Evolutionary conservation across 2,797 vertebrate species (phyloP).

Genomic region (Schizopygopsis pylzovi): DNA sequence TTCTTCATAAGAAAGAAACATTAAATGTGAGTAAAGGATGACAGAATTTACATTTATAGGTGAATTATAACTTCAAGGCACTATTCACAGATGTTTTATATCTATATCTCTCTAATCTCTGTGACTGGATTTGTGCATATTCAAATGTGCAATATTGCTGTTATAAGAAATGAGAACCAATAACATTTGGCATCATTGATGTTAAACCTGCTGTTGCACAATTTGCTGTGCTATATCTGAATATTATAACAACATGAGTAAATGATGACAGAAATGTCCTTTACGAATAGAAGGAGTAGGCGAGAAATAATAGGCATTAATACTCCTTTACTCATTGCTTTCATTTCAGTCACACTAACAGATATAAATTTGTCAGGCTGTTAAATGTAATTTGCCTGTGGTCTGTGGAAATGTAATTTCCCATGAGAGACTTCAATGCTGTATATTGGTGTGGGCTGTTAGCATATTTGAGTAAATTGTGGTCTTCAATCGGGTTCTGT

Average conservation of each 20-base stretch:
- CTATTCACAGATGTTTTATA: not conserved
- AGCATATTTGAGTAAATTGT: slow-evolving; percentile 9
- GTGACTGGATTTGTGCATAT: not conserved
- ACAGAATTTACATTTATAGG: not conserved
- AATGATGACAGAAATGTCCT: not conserved
- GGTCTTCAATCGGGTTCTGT: not conserved
- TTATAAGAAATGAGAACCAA: not conserved
- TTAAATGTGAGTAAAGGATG: not conserved
- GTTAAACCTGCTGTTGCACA: not conserved
- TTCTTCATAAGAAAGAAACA: not conserved
- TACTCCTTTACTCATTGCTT: slow-evolving; percentile 64
- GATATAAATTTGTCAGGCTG: slow-evolving; percentile 63
- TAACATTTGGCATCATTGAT: not conserved
- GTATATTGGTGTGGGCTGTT: slow-evolving; percentile 31
- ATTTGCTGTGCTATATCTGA: not conserved
- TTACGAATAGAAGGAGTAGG: slow-evolving; percentile 58
- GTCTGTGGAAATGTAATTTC: slow-evolving; percentile 57
- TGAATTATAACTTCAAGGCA: not conserved
- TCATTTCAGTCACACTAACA: slow-evolving; percentile 64
- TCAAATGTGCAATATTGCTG: not conserved
- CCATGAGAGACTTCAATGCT: slow-evolving; percentile 38
- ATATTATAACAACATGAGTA: not conserved
- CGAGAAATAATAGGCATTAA: slow-evolving; percentile 67
- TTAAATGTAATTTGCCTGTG: slow-evolving; percentile 58
- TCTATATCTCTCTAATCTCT: not conserved